Evolutionary conservation across 2,888 invertebrate genomes (phyloP), one percentile per base, ranked within the genome.

Genomic region (Tanaodytes sp.): DNA sequence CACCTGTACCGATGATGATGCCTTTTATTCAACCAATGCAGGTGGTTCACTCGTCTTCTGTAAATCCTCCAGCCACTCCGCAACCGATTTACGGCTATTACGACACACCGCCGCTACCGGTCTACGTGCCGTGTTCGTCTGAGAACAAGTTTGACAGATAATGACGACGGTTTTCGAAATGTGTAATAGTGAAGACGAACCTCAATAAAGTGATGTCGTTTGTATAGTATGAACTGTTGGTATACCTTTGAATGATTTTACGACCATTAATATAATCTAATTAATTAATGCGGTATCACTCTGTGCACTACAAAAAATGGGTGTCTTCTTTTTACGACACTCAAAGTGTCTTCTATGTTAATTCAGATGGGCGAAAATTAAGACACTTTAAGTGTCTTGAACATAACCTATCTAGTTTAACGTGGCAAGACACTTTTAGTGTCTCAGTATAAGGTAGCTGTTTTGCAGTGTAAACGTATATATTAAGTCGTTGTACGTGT

Each of bases 51-150:
- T 65, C 80, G 1, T 61, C 77, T 6, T 66, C 77, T 27, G 73
- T 77, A 2, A 73, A 77, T 2, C 55, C 77, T 0, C 64, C 77
- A 43, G 72, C 76, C 2, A 74, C 78, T 2, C 71, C 77, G 0
- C 84, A 83, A 55, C 83, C 80, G n/a, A 77, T 83, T 37, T 84
- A 84, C 43, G 84, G 83, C 2, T 84, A 83, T 43, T 84, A 82
- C 64, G 84, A 83, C 23, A 77, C 75, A 18, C 75, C 78, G 52
- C 74, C 81, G 1, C 54, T 83, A n/a, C 82, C 84, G 1, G 72
- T 84, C 54, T 84, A 84, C 71, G 73, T 84, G 49, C 75, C 81
- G 1, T 82, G 79, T 52, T 71, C 82, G 2, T 76, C 81, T 9
- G 83, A 84, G 19, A 80, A 77, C 43, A 84, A 84, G 55, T 81